Percentiles rank a stretch among this genome's conserved stretches.
phyloP scores from a whole-genome alignment of 2,888 invertebrate species.

The Laspeyria flexula region DNA sequence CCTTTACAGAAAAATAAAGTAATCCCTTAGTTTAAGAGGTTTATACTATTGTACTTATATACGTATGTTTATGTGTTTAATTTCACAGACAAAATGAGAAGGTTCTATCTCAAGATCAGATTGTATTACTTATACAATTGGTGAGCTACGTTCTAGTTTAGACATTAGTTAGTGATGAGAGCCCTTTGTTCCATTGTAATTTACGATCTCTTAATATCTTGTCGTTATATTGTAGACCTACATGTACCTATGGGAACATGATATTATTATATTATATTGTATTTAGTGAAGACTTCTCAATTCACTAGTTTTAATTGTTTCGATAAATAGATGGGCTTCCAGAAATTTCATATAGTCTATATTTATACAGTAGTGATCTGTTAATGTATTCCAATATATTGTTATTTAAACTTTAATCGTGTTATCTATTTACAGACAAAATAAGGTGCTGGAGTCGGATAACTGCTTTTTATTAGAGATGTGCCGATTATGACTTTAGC shows the following conservation, averaged over 20 bases:
- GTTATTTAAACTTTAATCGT: constrained; percentile 4
- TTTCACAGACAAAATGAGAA: constrained; percentile 19
- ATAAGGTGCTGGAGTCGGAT: constrained; percentile 11
- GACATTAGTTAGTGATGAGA: neutral
- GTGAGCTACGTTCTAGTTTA: neutral
- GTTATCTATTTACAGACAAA: constrained; percentile 28
- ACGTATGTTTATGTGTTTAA: constrained; percentile 13
- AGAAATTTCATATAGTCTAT: neutral
- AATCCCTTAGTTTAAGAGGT: constrained; percentile 3
- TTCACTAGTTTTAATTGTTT: neutral
- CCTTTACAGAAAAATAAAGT: too few species aligned
- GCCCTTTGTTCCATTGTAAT: neutral
- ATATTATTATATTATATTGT: too few species aligned
- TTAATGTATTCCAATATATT: neutral
- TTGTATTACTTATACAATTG: constrained; percentile 1
- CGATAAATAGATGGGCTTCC: constrained; percentile 10
- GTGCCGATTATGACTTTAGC: too few species aligned
- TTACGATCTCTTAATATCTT: too few species aligned
- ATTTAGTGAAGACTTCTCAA: neutral
- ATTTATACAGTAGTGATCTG: neutral
- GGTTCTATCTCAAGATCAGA: neutral
- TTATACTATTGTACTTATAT: constrained; percentile 31
- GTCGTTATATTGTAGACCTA: too few species aligned
- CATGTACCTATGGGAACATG: too few species aligned
- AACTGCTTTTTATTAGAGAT: constrained; percentile 5